These are phyloP conservation scores for Nomia melanderi DNA, from an alignment of 1,140 invertebrate genomes.

Conservation along the genomic window DNA sequence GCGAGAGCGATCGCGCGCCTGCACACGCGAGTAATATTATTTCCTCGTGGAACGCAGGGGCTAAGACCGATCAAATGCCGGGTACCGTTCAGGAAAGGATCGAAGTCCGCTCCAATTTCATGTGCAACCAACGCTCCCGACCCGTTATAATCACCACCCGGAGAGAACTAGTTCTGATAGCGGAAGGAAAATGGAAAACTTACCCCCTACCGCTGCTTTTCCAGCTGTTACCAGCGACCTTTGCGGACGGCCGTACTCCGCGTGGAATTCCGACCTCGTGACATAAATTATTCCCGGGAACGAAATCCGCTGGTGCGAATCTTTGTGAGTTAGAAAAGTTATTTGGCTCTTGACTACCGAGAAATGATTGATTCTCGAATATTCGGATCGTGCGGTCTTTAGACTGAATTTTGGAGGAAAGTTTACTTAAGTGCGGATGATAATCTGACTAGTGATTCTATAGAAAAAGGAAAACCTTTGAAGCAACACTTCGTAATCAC, in stretches of 20 bases:
- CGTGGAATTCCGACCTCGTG: conserved; percentile 15
- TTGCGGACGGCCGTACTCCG: conserved; percentile 19
- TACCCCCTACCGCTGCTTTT: conserved; percentile 18
- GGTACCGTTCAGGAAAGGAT: conserved; percentile 61
- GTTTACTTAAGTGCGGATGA: too few relatives aligned
- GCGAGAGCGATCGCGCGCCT: neutral
- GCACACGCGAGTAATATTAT: conserved; percentile 49
- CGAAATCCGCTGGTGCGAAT: too few relatives aligned
- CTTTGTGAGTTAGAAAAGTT: too few relatives aligned
- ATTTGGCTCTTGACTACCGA: too few relatives aligned
- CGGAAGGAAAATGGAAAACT: conserved; percentile 55
- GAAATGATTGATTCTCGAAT: too few relatives aligned
- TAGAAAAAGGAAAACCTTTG: too few relatives aligned
- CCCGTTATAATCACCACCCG: conserved; percentile 55
- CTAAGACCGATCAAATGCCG: conserved; percentile 57
- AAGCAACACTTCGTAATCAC: too few relatives aligned
- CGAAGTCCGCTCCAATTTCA: conserved; percentile 66
- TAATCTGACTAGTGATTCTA: too few relatives aligned
- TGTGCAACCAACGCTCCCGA: conserved; percentile 48
- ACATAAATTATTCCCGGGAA: neutral
- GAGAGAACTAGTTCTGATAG: conserved; percentile 39
- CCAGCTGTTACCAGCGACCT: conserved; percentile 34
- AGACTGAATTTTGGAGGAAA: too few relatives aligned
- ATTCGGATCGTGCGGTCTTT: too few relatives aligned
- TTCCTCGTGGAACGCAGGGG: conserved; percentile 46